Evolutionary conservation across 2,888 invertebrate species (phyloP), one percentile per base, ranked within the genome.

Genomic region (Platypus cylindrus): DNA sequence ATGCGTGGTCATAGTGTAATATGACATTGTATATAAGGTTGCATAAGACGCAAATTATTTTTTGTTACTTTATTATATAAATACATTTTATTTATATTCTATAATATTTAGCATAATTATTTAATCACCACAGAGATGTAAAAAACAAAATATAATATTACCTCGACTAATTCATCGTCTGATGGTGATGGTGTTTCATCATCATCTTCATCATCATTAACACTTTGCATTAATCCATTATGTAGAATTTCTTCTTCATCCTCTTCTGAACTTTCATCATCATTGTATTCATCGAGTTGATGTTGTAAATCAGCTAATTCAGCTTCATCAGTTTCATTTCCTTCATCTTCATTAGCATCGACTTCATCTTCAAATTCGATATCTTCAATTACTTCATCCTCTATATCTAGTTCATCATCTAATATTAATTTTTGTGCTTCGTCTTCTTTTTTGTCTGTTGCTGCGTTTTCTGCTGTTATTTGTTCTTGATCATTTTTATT

Each of bases 331-430:
- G 7, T 9, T 20, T 20, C 20, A 7, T 7, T 7, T 7, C 9
- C 9, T 20, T 20, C 20, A 20, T 5, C 20, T 20, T 20, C 9
- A 20, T 20, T 9, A 9, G 9, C 20, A 20, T 9, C 9, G 20
- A 20, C 20, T 20, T 20, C 7, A 20, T 20, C 20, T 35, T 12
- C n/a, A 24, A 5, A 29, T 13, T 30, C 25, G 3, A 24, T 24
- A 36, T 37, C 39, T 35, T 37, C 31, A 11, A 32, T 32, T 16
- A 26, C 31, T 15, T 24, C 23, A 13, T 34, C 33, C 32, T 23
- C 15, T 16, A 17, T 22, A 20, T 33, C 26, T 20, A 20, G 7
- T 20, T 20, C 20, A 20, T 7, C 20, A 20, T 20, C 20, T 5
- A 9, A 20, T 20, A 9, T 5, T 7, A 9, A 5, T 20, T 5